Percentiles rank a stretch among this genome's conserved stretches.
These are phyloP conservation scores for Frieseomelitta varia DNA, from an alignment of 1,140 invertebrate genomes.

Conservation along the genomic window DNA sequence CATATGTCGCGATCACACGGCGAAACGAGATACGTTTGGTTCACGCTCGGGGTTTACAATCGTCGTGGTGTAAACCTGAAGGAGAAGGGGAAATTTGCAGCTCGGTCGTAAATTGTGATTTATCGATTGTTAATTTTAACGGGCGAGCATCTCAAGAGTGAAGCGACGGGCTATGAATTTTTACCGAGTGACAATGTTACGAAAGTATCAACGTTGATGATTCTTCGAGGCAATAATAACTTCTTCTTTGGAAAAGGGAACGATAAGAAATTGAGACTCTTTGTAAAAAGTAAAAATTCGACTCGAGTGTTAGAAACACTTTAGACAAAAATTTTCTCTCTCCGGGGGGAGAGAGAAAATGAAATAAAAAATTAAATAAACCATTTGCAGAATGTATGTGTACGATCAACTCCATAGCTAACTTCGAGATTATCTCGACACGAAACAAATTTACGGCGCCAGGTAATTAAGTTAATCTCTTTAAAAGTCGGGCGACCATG, in stretches of 20 bases:
- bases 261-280: neutral
- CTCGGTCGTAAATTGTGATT: neutral
- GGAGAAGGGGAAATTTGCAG: neutral
- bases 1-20: neutral
- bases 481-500: neutral
- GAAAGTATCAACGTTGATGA: neutral
- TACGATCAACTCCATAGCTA: neutral
- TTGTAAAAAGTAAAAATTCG: too few relatives aligned
- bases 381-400: neutral
- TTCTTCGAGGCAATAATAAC: neutral
- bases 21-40: neutral
- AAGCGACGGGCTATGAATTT: neutral
- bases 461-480: neutral
- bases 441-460: neutral
- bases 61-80: neutral
- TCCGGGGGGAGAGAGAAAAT: neutral
- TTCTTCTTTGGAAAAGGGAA: neutral
- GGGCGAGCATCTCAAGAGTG: neutral
- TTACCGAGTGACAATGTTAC: neutral
- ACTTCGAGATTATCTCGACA: constrained; percentile 13
- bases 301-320: neutral
- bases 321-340: neutral
- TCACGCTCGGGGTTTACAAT: neutral
- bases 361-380: neutral
- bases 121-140: neutral